Evolutionary conservation across 2,888 invertebrate genomes (phyloP).

Genomic region (Stenchaetothrips biformis): DNA sequence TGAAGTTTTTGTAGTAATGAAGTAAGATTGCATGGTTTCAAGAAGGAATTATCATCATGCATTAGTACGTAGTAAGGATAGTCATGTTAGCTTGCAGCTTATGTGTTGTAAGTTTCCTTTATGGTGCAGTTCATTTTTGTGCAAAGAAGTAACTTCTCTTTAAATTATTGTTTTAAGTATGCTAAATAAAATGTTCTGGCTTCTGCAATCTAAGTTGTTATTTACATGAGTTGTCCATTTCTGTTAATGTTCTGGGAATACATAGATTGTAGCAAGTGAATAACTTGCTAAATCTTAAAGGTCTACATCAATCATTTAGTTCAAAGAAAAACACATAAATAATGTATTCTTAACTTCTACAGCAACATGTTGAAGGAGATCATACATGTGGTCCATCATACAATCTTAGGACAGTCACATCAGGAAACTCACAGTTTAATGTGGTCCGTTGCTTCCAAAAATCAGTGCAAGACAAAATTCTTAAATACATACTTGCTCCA

Average conservation of each 20-base stretch:
- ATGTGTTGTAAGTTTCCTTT: not conserved
- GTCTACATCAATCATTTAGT: not conserved
- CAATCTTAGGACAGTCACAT: not conserved
- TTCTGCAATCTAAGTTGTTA: not conserved
- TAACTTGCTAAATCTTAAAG: not conserved
- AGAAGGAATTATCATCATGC: too few relatives aligned
- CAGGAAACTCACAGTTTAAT: not conserved
- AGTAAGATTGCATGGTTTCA: too few relatives aligned
- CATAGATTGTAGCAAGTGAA: not conserved
- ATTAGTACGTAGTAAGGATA: too few relatives aligned
- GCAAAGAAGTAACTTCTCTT: not conserved
- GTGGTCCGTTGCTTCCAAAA: not conserved
- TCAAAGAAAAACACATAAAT: not conserved
- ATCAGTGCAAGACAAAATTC: not conserved
- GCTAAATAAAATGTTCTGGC: not conserved
- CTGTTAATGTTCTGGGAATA: not conserved
- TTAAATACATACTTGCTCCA: not conserved
- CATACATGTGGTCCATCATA: not conserved
- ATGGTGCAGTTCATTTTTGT: conserved; percentile 8
- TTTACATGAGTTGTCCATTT: not conserved
- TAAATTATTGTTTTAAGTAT: conserved; percentile 1
- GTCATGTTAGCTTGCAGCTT: too few relatives aligned
- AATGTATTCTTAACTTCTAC: conserved; percentile 1
- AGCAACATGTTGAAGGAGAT: not conserved
- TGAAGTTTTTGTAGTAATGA: not conserved